Percentiles rank a stretch among this genome's conserved stretches.
Conservation (phyloP, 2,113 vertebrate genomes). For the Neolamprologus kungweensis region DNA sequence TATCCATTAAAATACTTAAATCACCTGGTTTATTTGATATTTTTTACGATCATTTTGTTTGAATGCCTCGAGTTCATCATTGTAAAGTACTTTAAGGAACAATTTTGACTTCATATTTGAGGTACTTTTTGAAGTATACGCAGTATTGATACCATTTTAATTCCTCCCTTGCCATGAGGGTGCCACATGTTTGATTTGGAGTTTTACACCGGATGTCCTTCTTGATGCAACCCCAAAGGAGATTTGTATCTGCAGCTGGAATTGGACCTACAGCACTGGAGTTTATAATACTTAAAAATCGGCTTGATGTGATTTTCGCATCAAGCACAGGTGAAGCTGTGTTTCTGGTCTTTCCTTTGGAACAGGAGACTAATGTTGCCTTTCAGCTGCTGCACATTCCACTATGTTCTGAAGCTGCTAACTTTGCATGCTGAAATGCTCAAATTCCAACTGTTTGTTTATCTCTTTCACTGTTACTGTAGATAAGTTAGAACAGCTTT, state of each 20-base stretch:
- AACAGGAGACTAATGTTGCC: fast-evolving
- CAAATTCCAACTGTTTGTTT: not conserved
- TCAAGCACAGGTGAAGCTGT: not conserved
- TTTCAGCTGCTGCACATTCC: fast-evolving
- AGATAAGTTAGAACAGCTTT: not conserved
- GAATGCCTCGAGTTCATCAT: not conserved
- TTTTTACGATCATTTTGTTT: not conserved
- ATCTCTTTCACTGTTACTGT: not conserved
- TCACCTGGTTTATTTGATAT: fast-evolving
- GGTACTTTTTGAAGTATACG: not conserved
- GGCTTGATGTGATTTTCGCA: not conserved
- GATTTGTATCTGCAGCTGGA: not conserved
- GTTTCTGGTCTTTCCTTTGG: not conserved
- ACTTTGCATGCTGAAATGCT: not conserved
- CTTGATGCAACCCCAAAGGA: not conserved
- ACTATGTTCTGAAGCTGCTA: not conserved
- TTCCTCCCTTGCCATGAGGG: fast-evolving
- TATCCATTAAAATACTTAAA: not conserved
- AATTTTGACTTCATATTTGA: not conserved
- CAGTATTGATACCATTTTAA: not conserved
- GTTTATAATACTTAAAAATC: fast-evolving
- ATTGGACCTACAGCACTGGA: not conserved
- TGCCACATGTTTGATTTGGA: not conserved
- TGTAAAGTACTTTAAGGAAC: not conserved
- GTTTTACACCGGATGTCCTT: fast-evolving